Conservation (phyloP, 2,888 invertebrate species). For the Drosophila monieri region DNA sequence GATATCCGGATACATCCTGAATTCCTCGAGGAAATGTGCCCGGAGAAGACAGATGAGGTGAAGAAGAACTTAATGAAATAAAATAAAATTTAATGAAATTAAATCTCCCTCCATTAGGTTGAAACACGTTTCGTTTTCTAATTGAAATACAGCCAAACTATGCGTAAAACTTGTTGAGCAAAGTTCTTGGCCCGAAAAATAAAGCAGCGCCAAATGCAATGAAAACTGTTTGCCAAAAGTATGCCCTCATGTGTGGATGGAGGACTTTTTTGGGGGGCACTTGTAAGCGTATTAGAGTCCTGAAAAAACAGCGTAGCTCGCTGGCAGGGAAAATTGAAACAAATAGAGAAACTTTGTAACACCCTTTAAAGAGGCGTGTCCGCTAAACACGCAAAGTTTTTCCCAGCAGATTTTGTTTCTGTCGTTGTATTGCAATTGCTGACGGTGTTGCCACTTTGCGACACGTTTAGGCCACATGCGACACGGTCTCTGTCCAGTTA, state of each 20-base stretch:
- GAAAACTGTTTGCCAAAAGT: conserved; percentile 39
- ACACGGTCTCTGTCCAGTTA: conserved; percentile 36
- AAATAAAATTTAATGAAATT: not conserved
- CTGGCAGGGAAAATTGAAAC: conserved; percentile 31
- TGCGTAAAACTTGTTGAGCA: conserved; percentile 61
- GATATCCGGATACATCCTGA: not conserved
- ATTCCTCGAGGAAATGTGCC: not conserved
- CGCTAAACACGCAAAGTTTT: conserved; percentile 27
- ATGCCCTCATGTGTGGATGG: conserved; percentile 22
- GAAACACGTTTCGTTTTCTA: conserved; percentile 33
- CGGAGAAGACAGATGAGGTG: not conserved
- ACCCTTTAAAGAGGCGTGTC: conserved; percentile 14
- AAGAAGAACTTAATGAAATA: not conserved
- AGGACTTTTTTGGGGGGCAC: conserved; percentile 26
- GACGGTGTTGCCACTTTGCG: conserved; percentile 3
- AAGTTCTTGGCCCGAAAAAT: conserved; percentile 28
- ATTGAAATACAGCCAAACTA: conserved; percentile 65
- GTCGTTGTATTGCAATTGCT: conserved; percentile 4
- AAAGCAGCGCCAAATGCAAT: conserved; percentile 42
- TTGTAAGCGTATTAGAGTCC: conserved; percentile 36
- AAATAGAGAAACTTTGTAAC: conserved; percentile 28
- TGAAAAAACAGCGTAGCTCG: conserved; percentile 1
- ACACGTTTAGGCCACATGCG: conserved; percentile 28
- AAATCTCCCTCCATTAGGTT: not conserved
- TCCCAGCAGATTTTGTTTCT: not conserved